Percentiles rank a stretch among this genome's conserved stretches.
Conservation (phyloP, 2,113 vertebrate genomes). For the Sylvilagus bachmani region DNA sequence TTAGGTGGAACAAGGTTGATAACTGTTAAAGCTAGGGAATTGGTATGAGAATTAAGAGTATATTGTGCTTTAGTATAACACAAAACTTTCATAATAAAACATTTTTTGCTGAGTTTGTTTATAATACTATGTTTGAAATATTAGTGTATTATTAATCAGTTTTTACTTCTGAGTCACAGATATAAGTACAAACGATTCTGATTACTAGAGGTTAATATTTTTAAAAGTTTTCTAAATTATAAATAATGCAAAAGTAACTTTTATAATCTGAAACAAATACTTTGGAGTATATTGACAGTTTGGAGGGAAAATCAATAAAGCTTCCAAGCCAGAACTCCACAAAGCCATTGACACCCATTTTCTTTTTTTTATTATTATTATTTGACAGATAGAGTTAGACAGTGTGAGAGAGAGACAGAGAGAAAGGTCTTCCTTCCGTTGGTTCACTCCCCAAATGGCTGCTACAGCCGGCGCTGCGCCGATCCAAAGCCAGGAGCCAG, state of each 20-base stretch:
- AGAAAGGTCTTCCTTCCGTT: too few relatives aligned
- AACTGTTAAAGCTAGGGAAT: constrained; percentile 4
- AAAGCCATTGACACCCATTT: not conserved
- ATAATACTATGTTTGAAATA: not conserved
- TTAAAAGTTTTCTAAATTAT: constrained; percentile 17
- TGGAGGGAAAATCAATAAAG: not conserved
- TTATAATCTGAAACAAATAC: not conserved
- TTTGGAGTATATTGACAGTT: not conserved
- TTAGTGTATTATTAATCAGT: not conserved
- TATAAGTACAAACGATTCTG: not conserved
- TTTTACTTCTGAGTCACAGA: not conserved
- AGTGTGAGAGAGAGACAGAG: too few relatives aligned
- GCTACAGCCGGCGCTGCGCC: too few relatives aligned
- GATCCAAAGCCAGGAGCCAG: too few relatives aligned
- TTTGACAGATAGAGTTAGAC: too few relatives aligned
- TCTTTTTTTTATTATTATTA: too few relatives aligned
- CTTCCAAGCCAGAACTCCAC: not conserved
- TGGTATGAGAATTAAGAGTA: not conserved
- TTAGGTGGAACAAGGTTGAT: not conserved
- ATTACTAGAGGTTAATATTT: not conserved
- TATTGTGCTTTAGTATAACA: not conserved
- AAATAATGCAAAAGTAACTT: not conserved
- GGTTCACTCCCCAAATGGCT: too few relatives aligned
- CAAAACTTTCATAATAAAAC: not conserved
- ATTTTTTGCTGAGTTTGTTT: not conserved